Conservation (phyloP, 2,888 invertebrate species). For the Piscicola geometra region DNA sequence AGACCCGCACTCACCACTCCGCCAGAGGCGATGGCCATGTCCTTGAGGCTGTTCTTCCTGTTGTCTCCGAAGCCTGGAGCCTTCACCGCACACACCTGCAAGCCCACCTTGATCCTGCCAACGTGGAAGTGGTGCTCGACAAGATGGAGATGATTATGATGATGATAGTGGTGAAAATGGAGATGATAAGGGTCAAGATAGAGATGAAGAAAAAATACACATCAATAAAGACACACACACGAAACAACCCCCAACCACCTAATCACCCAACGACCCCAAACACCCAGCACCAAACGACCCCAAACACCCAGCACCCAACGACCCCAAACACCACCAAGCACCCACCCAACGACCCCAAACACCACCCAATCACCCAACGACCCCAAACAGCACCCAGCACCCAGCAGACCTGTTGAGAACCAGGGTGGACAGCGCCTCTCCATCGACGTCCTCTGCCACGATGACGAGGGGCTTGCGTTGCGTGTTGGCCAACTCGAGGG, state of each 20-base stretch:
- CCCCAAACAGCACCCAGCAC: too few relatives aligned
- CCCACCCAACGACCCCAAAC: background rate
- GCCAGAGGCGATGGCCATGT: conserved; percentile 88
- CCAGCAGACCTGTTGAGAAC: conserved; percentile 81
- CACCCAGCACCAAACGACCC: background rate
- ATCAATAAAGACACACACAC: too few relatives aligned
- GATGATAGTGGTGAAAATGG: too few relatives aligned
- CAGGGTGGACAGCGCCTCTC: conserved; percentile 85
- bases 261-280: too few relatives aligned
- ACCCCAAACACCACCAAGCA: background rate
- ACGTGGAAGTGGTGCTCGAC: too few relatives aligned
- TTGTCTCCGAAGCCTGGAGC: conserved; percentile 96
- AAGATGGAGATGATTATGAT: too few relatives aligned
- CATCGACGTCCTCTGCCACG: conserved; percentile 90
- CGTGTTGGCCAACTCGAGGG: conserved; percentile 86
- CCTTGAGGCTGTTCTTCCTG: conserved; percentile 81
- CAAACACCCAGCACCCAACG: background rate
- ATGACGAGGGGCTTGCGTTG: conserved; percentile 89
- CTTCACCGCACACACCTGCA: conserved; percentile 91
- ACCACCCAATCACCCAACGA: background rate
- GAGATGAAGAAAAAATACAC: too few relatives aligned
- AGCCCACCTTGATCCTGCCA: conserved; percentile 74
- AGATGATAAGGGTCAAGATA: too few relatives aligned
- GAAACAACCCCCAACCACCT: too few relatives aligned
- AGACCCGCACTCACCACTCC: conserved; percentile 67